phyloP scores from a whole-genome alignment of 2,797 vertebrate genomes.

The Galago senegalensis region DNA sequence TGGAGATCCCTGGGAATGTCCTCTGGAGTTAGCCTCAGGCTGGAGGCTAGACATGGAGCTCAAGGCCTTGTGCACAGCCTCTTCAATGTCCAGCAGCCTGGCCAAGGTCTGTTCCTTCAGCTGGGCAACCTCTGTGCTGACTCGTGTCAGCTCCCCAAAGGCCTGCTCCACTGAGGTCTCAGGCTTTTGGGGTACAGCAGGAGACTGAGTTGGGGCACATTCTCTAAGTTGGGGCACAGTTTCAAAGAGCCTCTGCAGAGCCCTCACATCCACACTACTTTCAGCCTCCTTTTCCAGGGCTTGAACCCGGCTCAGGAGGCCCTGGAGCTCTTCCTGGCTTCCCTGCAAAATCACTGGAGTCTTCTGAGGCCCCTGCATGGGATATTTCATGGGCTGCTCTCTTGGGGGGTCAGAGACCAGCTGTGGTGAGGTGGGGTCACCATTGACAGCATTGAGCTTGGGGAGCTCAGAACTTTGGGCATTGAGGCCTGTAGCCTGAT shows the following conservation, averaged over 20 bases:
- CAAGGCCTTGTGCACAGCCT: constrained; percentile 96
- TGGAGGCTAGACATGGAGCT: constrained; percentile 96
- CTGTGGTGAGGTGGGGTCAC: not conserved
- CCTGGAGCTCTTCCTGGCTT: constrained; percentile 94
- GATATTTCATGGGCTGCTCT: constrained; percentile 86
- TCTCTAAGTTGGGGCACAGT: constrained; percentile 92
- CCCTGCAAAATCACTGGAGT: constrained; percentile 93
- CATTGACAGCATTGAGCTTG: not conserved
- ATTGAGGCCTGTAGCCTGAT: not conserved
- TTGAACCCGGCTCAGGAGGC: constrained; percentile 93
- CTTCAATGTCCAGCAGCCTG: constrained; percentile 95
- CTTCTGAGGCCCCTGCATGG: constrained; percentile 92
- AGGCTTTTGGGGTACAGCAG: constrained; percentile 72
- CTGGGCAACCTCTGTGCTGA: constrained; percentile 94
- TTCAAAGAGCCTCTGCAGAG: constrained; percentile 93
- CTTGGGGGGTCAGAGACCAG: not conserved
- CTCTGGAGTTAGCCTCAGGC: constrained; percentile 93
- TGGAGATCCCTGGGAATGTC: constrained; percentile 90
- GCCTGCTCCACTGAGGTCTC: constrained; percentile 92
- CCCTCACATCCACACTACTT: constrained; percentile 91
- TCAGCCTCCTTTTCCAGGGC: constrained; percentile 94
- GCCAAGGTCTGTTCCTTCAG: constrained; percentile 97
- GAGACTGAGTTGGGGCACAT: not conserved
- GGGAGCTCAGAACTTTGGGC: not conserved
- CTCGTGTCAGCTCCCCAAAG: constrained; percentile 95